These are phyloP conservation scores for Psophia crepitans DNA, from an alignment of 2,113 vertebrate genomes.

Conservation along the genomic window DNA sequence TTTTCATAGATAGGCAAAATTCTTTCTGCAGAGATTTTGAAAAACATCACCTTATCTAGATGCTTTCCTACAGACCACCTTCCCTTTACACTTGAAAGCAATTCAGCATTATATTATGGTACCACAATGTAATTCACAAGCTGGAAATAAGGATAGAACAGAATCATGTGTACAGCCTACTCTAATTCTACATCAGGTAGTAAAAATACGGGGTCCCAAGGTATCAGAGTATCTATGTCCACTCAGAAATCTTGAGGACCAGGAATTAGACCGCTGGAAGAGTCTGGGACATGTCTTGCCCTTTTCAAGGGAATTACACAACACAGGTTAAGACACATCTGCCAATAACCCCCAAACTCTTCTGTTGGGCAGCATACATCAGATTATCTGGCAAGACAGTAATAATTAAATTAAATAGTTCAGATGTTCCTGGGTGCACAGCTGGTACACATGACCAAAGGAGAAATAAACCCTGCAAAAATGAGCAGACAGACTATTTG, in stretches of 20 bases:
- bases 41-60: not conserved
- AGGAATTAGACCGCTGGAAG: not conserved
- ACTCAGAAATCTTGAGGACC: not conserved
- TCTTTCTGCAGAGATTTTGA: not conserved
- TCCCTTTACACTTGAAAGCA: not conserved
- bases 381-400: not conserved
- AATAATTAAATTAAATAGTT: not conserved
- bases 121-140: not conserved
- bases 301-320: not conserved
- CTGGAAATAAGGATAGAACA: not conserved
- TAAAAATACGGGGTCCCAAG: not conserved
- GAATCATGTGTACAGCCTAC: not conserved
- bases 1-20: not conserved
- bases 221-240: not conserved
- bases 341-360: not conserved
- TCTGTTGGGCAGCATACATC: not conserved
- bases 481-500: not conserved
- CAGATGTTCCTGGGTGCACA: not conserved
- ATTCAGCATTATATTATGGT: not conserved
- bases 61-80: not conserved
- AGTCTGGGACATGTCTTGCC: not conserved
- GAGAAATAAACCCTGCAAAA: not conserved
- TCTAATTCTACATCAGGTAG: not conserved
- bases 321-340: not conserved
- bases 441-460: not conserved